A percentile compares a stretch with the other conserved stretches of the same genome.
Evolutionary conservation across 2,888 invertebrate genomes (phyloP).

Genomic region (Sesia apiformis): DNA sequence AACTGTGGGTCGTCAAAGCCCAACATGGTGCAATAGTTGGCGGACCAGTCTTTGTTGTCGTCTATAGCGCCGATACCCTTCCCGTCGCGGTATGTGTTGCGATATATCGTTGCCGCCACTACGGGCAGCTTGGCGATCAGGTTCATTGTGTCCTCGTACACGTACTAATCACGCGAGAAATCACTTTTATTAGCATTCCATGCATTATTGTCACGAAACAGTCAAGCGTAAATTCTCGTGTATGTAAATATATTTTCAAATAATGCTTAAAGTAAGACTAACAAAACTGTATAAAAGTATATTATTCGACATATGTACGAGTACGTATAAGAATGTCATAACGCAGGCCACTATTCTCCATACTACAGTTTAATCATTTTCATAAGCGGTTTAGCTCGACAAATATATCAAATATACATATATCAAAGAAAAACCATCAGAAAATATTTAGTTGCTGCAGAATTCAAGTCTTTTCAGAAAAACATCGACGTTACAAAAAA

Average conservation of each 20-base stretch:
- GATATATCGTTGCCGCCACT: conserved; percentile 94
- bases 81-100: conserved; percentile 89
- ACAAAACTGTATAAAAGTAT: too few relatives aligned
- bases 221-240: neutral
- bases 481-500: too few relatives aligned
- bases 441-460: too few relatives aligned
- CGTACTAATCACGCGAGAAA: conserved; percentile 53
- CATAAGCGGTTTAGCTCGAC: too few relatives aligned
- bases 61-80: conserved; percentile 92
- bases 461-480: too few relatives aligned
- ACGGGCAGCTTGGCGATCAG: conserved; percentile 96
- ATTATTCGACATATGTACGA: too few relatives aligned
- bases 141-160: conserved; percentile 95
- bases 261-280: neutral
- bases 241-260: too few relatives aligned
- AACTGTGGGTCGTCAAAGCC: conserved; percentile 90
- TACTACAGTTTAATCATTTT: too few relatives aligned
- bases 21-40: conserved; percentile 93
- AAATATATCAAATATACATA: too few relatives aligned
- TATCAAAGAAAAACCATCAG: too few relatives aligned
- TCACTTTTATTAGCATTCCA: neutral
- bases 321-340: too few relatives aligned
- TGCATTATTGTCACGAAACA: neutral
- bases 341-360: too few relatives aligned
- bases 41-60: conserved; percentile 92